These are phyloP conservation scores for Gonatopus flavifemur DNA, from an alignment of 1,140 invertebrate species.

Conservation along the genomic window DNA sequence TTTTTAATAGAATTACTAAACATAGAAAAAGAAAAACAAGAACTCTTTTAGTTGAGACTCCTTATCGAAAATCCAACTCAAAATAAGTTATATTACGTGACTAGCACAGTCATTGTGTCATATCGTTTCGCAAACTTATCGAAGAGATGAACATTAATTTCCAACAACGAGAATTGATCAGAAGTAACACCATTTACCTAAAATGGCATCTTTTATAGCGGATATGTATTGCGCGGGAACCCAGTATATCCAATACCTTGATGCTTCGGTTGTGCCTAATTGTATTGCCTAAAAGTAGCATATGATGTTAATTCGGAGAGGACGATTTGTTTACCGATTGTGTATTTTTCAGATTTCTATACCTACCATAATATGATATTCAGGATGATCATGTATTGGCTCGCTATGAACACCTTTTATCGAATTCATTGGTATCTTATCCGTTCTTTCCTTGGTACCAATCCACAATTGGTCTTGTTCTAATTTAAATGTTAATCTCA, in stretches of 20 bases:
- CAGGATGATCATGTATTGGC: constrained; percentile 86
- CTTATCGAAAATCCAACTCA: constrained; percentile 32
- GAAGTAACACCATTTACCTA: constrained; percentile 87
- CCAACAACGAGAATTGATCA: constrained; percentile 52
- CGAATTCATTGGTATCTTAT: constrained; percentile 88
- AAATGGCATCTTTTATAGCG: constrained; percentile 87
- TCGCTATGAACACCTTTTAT: constrained; percentile 85
- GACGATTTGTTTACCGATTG: too few species aligned
- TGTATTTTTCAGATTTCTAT: too few species aligned
- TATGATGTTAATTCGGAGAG: too few species aligned
- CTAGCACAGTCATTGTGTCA: constrained; percentile 51
- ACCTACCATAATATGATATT: constrained; percentile 91
- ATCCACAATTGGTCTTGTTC: constrained; percentile 92
- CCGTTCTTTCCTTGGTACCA: constrained; percentile 90
- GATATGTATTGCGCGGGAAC: constrained; percentile 90
- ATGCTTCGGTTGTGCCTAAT: constrained; percentile 85
- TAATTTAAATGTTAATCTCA: constrained; percentile 89
- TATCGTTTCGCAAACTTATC: constrained; percentile 34
- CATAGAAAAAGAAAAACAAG: too few species aligned
- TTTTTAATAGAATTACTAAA: constrained; percentile 17
- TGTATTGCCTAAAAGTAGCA: constrained; percentile 72
- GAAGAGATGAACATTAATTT: constrained; percentile 29
- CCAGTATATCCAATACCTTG: constrained; percentile 93
- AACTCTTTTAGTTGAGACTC: constrained; percentile 29
- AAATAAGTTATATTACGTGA: constrained; percentile 52